Evolutionary conservation across 1,140 invertebrate genomes (phyloP).

Genomic region (Cyphomyrmex costatus): DNA sequence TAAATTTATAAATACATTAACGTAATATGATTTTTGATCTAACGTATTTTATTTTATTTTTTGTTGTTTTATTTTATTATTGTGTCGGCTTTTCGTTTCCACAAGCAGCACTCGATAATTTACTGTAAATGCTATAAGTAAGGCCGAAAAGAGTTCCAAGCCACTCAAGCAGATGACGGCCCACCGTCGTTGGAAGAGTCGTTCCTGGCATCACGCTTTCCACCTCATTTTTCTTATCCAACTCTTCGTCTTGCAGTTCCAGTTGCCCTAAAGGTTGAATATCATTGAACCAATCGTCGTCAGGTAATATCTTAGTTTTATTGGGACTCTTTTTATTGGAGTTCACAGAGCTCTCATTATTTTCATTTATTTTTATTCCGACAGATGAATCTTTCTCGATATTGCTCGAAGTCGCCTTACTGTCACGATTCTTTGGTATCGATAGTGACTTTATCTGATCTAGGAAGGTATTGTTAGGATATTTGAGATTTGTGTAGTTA

Average conservation of each 20-base stretch:
- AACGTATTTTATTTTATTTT: neutral
- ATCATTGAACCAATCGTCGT: conserved; percentile 76
- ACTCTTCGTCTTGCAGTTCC: conserved; percentile 72
- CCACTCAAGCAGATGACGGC: conserved; percentile 78
- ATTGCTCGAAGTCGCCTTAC: neutral
- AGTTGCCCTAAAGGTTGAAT: conserved; percentile 68
- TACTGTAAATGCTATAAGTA: conserved; percentile 75
- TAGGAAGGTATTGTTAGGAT: conserved; percentile 25
- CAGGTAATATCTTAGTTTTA: conserved; percentile 9
- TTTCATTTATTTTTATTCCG: conserved; percentile 43
- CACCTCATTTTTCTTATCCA: conserved; percentile 63
- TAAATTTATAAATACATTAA: neutral
- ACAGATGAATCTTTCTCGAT: conserved; percentile 11
- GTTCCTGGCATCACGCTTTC: conserved; percentile 68
- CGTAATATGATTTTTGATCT: neutral
- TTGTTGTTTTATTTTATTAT: neutral
- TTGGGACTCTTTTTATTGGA: neutral
- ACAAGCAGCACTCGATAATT: conserved; percentile 67
- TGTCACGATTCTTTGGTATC: neutral
- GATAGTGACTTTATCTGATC: conserved; percentile 32
- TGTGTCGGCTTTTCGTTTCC: conserved; percentile 19
- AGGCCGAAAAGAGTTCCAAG: conserved; percentile 75
- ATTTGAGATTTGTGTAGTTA: conserved; percentile 29
- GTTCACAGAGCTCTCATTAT: neutral
- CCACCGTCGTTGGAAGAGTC: conserved; percentile 68